phyloP scores from a whole-genome alignment of 2,888 invertebrate species.

The Idaea aversata region DNA sequence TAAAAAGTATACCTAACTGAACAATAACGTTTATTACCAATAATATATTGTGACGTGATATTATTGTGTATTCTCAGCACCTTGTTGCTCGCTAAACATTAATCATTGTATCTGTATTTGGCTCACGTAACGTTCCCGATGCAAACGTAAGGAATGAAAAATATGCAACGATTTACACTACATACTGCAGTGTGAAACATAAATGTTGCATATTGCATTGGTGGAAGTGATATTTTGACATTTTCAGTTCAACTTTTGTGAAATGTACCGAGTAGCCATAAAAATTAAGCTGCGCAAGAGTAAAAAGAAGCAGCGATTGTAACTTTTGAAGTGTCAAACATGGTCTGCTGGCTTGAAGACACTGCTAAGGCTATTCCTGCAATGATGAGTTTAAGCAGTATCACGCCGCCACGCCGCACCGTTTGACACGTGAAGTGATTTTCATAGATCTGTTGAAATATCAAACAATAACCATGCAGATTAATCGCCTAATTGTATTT shows the following conservation, averaged over 20 bases:
- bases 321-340: too few relatives aligned
- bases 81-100: conserved; percentile 10
- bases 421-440: too few relatives aligned
- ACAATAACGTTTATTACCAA: conserved; percentile 1
- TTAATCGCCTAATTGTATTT: neutral
- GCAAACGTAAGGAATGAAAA: conserved; percentile 18
- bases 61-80: neutral
- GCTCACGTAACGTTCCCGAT: conserved; percentile 13
- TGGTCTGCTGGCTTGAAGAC: too few relatives aligned
- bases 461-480: too few relatives aligned
- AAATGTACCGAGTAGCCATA: neutral
- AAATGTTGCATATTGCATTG: conserved; percentile 6
- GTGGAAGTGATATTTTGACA: neutral
- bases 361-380: too few relatives aligned
- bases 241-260: neutral
- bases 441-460: too few relatives aligned
- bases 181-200: conserved; percentile 18
- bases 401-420: too few relatives aligned
- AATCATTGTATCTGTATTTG: conserved; percentile 21
- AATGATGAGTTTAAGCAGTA: too few relatives aligned
- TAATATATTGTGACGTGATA: neutral
- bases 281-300: neutral
- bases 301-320: too few relatives aligned
- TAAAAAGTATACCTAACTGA: neutral
- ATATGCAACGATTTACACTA: conserved; percentile 24